Evolutionary conservation across 1,140 invertebrate species (phyloP).

Genomic region (Hycleus cichorii): DNA sequence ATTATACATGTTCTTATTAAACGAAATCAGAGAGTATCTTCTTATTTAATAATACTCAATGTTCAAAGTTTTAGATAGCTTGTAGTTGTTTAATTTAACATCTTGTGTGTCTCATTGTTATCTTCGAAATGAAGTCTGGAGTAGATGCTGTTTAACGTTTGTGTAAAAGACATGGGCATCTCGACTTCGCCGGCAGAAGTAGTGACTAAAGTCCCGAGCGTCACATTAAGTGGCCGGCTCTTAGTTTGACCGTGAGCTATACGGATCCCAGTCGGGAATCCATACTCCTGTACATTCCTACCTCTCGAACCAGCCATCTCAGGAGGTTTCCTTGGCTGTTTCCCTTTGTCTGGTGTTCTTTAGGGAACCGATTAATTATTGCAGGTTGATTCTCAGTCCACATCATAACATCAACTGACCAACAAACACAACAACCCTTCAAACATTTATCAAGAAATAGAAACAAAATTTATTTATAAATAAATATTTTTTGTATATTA

Average conservation of each 20-base stretch:
- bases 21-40: neutral
- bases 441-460: no score
- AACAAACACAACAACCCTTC: neutral
- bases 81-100: neutral
- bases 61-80: neutral
- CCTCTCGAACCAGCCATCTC: slow-evolving; percentile 30
- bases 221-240: slow-evolving; percentile 42
- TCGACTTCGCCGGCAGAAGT: slow-evolving; percentile 14
- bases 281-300: slow-evolving; percentile 19
- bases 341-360: slow-evolving; percentile 40
- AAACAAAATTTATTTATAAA: no score
- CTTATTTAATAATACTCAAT: neutral
- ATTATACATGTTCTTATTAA: neutral
- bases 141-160: slow-evolving; percentile 12
- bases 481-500: no score
- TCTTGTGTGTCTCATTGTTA: neutral
- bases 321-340: slow-evolving; percentile 32
- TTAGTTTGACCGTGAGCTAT: slow-evolving; percentile 42
- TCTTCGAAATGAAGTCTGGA: slow-evolving; percentile 6
- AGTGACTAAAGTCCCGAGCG: slow-evolving; percentile 37
- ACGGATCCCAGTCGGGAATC: slow-evolving; percentile 33
- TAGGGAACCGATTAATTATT: slow-evolving; percentile 42
- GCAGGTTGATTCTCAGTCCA: slow-evolving; percentile 32
- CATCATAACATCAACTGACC: slow-evolving; percentile 36
- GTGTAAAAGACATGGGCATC: slow-evolving; percentile 11